Evolutionary conservation across 1,140 invertebrate species (phyloP).

Genomic region (Drosophila jambulina): DNA sequence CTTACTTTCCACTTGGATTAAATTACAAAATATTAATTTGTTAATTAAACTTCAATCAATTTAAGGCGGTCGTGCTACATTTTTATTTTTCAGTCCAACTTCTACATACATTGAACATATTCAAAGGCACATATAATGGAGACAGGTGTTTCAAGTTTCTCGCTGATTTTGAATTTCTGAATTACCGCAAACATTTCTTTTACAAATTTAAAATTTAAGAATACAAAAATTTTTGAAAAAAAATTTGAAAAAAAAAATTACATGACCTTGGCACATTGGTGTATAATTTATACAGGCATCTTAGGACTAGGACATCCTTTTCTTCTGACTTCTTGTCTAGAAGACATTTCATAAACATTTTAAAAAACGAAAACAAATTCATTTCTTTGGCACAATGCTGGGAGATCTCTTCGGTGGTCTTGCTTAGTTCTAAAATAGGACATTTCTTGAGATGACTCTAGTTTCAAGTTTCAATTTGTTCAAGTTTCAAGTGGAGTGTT

Average conservation of each 20-base stretch:
- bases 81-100: background rate
- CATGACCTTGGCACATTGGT: background rate
- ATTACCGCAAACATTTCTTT: background rate
- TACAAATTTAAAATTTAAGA: background rate
- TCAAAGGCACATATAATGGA: background rate
- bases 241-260: background rate
- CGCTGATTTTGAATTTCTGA: background rate
- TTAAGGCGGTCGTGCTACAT: background rate
- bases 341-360: background rate
- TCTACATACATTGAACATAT: background rate
- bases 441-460: background rate
- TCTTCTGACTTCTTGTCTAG: too few species aligned
- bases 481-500: background rate
- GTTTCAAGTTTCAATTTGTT: too few species aligned
- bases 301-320: too few species aligned
- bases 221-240: too few species aligned
- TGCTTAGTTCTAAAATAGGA: background rate
- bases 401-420: background rate
- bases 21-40: too few species aligned
- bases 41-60: background rate
- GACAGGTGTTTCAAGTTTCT: background rate
- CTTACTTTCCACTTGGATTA: constrained; percentile 3
- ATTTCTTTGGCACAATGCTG: background rate
- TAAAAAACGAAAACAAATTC: background rate
- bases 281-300: background rate